Base-by-base conservation (phyloP, 2,797 vertebrate species). In the Etheostoma perlongum region DNA sequence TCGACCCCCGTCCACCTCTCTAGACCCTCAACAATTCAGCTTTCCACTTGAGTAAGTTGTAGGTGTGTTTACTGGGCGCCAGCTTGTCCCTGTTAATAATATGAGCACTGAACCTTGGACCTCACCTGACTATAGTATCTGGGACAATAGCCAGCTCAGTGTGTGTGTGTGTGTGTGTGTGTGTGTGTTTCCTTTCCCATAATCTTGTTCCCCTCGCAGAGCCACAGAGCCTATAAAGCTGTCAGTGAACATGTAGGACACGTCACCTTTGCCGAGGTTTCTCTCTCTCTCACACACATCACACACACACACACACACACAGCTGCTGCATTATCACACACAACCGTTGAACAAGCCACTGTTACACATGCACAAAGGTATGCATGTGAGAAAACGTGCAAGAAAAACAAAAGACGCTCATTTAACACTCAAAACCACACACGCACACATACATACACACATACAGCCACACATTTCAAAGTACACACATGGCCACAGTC, bases 51-150 rank as follows among this genome's bases (percentile, higher is more conserved):
- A 93, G 89, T 93, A 86, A 86, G 91, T 92, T 84, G 62, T 92
- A 96, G 94, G 94, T 96, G 93, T 82, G 74, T 96, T 94, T 93
- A 90, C 94, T 85, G 85, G 83, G 93, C 93, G 83, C 89, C 94
- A 95, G 95, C 94, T 94, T 96, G 95, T 96, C 96, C 95, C 93
- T 93, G 94, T 97, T 97, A 94, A 95, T 94, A 95, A 90, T 76
- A 82, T 30, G 91, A 95, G 94, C 93, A 85, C 87, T 95, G 94
- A 95, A 95, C 93, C 93, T 90, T 93, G 92, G 94, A 93, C 94
- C 95, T 94, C 96, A 97, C 96, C 96, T 97, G 96, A 93, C 95
- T 93, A 88, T 92, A 91, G 93, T 85, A 90, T 95, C 93, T 95
- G 94, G 95, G 95, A 95, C 93, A 93, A 93, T 86, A 92, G 95